These are phyloP conservation scores for Proales similis DNA, from an alignment of 1,140 invertebrate species.

Conservation along the genomic window DNA sequence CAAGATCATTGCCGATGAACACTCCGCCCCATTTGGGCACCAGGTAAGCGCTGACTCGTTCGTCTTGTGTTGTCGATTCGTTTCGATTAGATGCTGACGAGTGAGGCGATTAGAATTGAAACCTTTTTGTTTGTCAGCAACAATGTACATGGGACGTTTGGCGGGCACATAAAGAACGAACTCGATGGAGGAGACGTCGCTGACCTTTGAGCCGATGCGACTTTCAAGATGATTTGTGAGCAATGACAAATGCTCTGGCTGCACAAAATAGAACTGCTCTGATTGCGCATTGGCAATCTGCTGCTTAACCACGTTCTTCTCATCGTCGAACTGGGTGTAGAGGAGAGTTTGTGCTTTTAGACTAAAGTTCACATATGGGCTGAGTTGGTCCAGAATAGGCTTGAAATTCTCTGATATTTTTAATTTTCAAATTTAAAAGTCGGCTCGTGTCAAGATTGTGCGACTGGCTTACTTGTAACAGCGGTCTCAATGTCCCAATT, in stretches of 20 bases:
- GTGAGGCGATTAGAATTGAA: slow-evolving; percentile 15
- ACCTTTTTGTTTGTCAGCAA: not conserved
- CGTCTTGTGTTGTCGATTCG: slow-evolving; percentile 38
- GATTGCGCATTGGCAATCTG: slow-evolving; percentile 7
- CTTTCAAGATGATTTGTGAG: slow-evolving; percentile 33
- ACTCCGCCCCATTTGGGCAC: slow-evolving; percentile 81
- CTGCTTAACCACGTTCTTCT: no score
- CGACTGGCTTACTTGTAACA: not conserved
- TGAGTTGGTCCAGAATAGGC: slow-evolving; percentile 23
- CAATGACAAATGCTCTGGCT: slow-evolving; percentile 14
- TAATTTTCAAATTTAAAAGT: not conserved
- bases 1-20: slow-evolving; percentile 51
- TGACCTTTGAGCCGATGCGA: slow-evolving; percentile 54
- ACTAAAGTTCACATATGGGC: slow-evolving; percentile 1
- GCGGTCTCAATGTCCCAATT: slow-evolving; percentile 13
- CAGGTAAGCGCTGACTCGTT: slow-evolving; percentile 64
- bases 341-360: slow-evolving; percentile 30
- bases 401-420: not conserved
- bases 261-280: slow-evolving; percentile 8
- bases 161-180: slow-evolving; percentile 72
- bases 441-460: not conserved
- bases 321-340: slow-evolving; percentile 13
- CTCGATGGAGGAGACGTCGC: slow-evolving; percentile 71
- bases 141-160: slow-evolving; percentile 54
- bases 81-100: not conserved